These are phyloP conservation scores for Pseudorasbora parva DNA, from an alignment of 2,113 vertebrate species.

Conservation along the genomic window DNA sequence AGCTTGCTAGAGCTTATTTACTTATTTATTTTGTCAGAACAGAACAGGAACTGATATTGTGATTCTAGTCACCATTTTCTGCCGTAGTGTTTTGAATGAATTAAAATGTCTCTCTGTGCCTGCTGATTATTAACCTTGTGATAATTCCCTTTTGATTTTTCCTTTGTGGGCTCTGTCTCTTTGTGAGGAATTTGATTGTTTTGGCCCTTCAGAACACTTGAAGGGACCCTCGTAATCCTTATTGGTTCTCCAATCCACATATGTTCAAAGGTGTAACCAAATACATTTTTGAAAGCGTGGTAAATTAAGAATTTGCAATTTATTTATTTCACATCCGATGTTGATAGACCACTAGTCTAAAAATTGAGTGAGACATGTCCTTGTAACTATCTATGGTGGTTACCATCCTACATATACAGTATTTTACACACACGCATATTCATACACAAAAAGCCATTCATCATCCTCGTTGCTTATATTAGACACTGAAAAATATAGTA, in stretches of 20 bases:
- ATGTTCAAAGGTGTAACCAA: neutral
- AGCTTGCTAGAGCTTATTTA: conserved; percentile 40
- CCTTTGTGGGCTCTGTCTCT: conserved; percentile 15
- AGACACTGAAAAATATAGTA: neutral
- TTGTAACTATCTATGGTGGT: neutral
- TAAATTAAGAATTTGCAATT: neutral
- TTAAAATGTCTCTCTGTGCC: conserved; percentile 47
- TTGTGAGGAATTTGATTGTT: neutral
- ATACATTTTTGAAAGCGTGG: neutral
- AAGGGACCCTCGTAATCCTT: neutral
- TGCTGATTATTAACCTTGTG: conserved; percentile 46
- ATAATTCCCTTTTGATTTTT: conserved; percentile 53
- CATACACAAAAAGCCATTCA: neutral
- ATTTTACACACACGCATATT: neutral
- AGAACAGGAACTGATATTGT: conserved; percentile 19
- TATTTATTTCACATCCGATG: neutral
- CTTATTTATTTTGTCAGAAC: conserved; percentile 38
- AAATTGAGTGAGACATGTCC: neutral
- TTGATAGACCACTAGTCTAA: neutral
- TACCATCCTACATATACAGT: neutral
- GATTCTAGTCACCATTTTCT: conserved; percentile 38
- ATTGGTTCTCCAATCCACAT: neutral
- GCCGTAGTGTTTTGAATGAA: conserved; percentile 13
- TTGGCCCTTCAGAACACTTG: neutral
- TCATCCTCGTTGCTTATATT: neutral